Evolutionary conservation across 2,888 invertebrate genomes (phyloP), one percentile per base, ranked within the genome.

Genomic region (Plusia festucae): DNA sequence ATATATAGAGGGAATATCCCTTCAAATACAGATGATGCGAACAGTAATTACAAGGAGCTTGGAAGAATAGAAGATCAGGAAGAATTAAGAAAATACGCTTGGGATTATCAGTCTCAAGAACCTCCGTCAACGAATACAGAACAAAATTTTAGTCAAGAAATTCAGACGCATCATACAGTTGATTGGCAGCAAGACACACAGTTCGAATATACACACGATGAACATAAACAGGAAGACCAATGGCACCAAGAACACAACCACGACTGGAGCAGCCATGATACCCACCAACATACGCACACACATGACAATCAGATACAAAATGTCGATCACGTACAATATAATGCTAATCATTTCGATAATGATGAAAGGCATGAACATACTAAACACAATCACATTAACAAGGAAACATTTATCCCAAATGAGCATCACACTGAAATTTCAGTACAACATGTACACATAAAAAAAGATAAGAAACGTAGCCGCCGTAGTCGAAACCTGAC

Each of bases 1-100:
- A 95, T 96, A 83, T 97, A 97, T 88, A 94, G 95, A 88, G 95
- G 95, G 78, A 90, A 95, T 70, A 93, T 95, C 81, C 94, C 93
- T 57, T 91, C 90, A 6, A 83, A 79, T 53, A 72, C 76, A 53
- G 83, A 89, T 27, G 83, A 87, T 53, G 63, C 62, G 30, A 51
- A 68, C 27, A 74, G 55, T n/a, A 73, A 69, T 49, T 72, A 82
- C 22, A 68, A 68, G 6, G 79, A 83, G 58, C 54, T 76, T 44
- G 79, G 73, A 60, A 82, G 77, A 67, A 46, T 76, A 20, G 87
- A 90, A 49, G 83, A 88, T 74, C 83, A 82, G 24, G 87, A 88
- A 70, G 90, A 91, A 70, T 82, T 93, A 40, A 90, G 90, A 81
- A 87, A 89, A 72, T 89, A 91, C 74, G 91, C 86, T 16, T 93